phyloP scores from a whole-genome alignment of 2,888 invertebrate species.

The Eustalomyia histrio region DNA sequence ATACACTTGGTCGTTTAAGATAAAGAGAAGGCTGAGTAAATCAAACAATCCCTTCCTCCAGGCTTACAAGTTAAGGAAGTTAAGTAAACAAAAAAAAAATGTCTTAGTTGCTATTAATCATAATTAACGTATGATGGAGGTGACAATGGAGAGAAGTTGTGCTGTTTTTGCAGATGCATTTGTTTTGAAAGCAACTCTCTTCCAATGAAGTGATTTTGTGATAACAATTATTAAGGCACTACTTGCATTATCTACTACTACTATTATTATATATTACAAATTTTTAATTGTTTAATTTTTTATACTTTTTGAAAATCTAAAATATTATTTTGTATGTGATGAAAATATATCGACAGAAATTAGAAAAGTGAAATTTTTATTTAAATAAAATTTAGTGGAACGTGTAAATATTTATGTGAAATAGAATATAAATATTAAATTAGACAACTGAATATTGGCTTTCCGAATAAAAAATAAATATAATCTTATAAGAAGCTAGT shows the following conservation, averaged over 20 bases:
- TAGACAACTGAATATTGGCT: too few relatives aligned
- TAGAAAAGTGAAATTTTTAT: too few relatives aligned
- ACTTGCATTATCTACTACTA: neutral
- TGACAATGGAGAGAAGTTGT: neutral
- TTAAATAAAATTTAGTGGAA: too few relatives aligned
- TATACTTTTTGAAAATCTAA: too few relatives aligned
- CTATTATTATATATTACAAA: too few relatives aligned
- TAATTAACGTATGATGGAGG: conserved; percentile 22
- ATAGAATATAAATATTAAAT: too few relatives aligned
- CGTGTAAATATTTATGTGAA: too few relatives aligned
- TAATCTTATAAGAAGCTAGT: too few relatives aligned
- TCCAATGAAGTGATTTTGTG: neutral
- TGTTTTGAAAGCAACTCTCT: conserved; percentile 13
- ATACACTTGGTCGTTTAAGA: conserved; percentile 99
- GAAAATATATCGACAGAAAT: too few relatives aligned
- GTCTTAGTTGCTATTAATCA: conserved; percentile 26
- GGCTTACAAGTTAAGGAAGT: conserved; percentile 96
- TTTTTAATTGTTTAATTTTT: too few relatives aligned
- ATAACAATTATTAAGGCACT: conserved; percentile 12
- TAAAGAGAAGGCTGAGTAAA: conserved; percentile 99
- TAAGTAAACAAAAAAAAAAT: conserved; percentile 80
- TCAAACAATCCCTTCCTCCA: conserved; percentile 98
- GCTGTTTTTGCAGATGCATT: conserved; percentile 18
- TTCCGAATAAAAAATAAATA: too few relatives aligned
- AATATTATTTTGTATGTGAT: too few relatives aligned